Percentiles rank a stretch among this genome's conserved stretches.
These are phyloP conservation scores for Pseudolaguvia tuberculata DNA, from an alignment of 2,113 vertebrate species.

Conservation along the genomic window DNA sequence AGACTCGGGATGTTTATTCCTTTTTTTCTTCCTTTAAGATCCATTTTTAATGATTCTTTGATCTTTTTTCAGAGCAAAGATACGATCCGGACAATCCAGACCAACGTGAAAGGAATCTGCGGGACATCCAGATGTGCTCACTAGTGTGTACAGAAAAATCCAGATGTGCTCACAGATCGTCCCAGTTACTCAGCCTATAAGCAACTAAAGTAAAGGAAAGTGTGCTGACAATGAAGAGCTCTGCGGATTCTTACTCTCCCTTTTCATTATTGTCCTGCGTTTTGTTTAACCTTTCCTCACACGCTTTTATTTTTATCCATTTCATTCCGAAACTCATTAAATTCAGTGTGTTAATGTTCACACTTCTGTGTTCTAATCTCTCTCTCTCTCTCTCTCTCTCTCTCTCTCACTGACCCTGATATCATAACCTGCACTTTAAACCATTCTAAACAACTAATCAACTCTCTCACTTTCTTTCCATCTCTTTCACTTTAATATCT, in stretches of 20 bases:
- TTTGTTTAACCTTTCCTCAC: no score
- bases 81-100: conserved; percentile 40
- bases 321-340: conserved; percentile 35
- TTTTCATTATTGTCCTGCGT: neutral
- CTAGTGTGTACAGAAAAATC: neutral
- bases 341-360: no score
- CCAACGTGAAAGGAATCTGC: conserved; percentile 27
- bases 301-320: neutral
- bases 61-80: conserved; percentile 46
- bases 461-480: neutral
- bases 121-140: neutral
- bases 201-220: conserved; percentile 8
- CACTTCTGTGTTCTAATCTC: no score
- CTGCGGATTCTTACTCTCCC: neutral
- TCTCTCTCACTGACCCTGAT: neutral
- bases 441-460: neutral
- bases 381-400: no score
- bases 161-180: neutral
- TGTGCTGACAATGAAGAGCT: neutral
- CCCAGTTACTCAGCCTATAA: no score
- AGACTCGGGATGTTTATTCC: neutral
- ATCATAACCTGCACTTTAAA: conserved; percentile 40
- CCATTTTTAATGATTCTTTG: conserved; percentile 37
- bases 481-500: neutral
- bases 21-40: conserved; percentile 5